phyloP scores from a whole-genome alignment of 2,888 invertebrate genomes.

The Aspidapion aeneum region DNA sequence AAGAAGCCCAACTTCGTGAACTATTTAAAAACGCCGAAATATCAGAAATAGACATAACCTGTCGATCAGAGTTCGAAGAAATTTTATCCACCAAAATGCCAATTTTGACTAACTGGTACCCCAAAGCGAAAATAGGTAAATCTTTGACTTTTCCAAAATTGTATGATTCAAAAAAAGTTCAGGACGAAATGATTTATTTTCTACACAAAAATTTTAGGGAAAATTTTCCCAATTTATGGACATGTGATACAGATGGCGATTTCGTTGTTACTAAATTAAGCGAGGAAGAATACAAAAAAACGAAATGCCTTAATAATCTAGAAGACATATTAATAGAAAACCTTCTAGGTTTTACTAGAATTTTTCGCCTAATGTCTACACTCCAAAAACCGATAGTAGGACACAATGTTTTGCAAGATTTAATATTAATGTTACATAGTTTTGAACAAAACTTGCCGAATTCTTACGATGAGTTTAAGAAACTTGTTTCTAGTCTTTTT shows the following conservation, averaged over 20 bases:
- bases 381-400: conserved; percentile 69
- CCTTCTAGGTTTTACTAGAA: conserved; percentile 62
- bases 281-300: conserved; percentile 34
- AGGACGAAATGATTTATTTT: conserved; percentile 53
- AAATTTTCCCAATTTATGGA: conserved; percentile 48
- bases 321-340: conserved; percentile 52
- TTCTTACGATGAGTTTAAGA: conserved; percentile 62
- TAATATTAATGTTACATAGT: conserved; percentile 66
- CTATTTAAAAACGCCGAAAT: conserved; percentile 38
- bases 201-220: conserved; percentile 57
- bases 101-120: conserved; percentile 44
- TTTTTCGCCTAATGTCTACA: conserved; percentile 58
- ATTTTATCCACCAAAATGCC: conserved; percentile 42
- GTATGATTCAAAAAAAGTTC: conserved; percentile 30
- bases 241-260: conserved; percentile 37
- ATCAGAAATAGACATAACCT: conserved; percentile 43
- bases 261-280: conserved; percentile 44
- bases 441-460: conserved; percentile 68
- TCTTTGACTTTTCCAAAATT: conserved; percentile 32
- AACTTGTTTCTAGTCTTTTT: conserved; percentile 57
- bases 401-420: conserved; percentile 71
- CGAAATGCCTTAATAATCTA: conserved; percentile 44
- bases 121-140: conserved; percentile 33
- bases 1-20: conserved; percentile 45
- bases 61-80: conserved; percentile 23